Evolutionary conservation across 2,888 invertebrate species (phyloP), one percentile per base, ranked within the genome.

Genomic region (Silvanus unidentatus): DNA sequence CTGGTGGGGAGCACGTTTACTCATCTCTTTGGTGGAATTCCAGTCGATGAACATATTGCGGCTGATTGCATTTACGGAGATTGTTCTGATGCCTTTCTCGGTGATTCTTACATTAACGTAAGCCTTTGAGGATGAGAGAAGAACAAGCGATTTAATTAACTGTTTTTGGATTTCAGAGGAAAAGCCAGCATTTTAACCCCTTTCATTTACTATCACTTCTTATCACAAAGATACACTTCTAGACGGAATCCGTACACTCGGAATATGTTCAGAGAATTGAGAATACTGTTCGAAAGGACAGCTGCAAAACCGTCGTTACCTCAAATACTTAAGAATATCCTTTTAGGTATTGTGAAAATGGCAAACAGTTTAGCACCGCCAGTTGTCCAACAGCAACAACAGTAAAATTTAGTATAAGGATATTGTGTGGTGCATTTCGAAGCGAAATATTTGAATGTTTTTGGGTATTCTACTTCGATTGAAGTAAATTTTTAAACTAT

Each of bases 121-220:
- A 84, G 88, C 85, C 3, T 32, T 11, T 12, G n/a, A 8, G 5
- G 15, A 15, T 37, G 3, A 15, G 10, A 16, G 14, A 5, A 12
- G 4, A 12, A 32, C 32, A n/a, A n/a, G 32, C 32, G n/a, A 13
- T 9, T 4, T 13, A 4, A 37, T 37, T 10, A 9, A 15, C 3
- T 37, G 13, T 37, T 37, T 15, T 15, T 37, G 37, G 4, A 32
- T 12, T 77, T 39, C 76, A 97, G 96, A 72, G 96, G 96, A 16
- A 83, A 86, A 72, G 89, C 89, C 64, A 90, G 89, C 16, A 75
- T 98, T 46, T 75, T 98, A 64, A 88, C 95, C 10, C 96, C 97
- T 36, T 89, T 99, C 73, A 82, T 96, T 63, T 99, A 98, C 78
- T 98, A 96, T 74, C 91, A 97, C 70, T 99, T 99, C 75, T 76